Conservation (phyloP, 2,888 invertebrate genomes). For the Drosophila cognata region DNA sequence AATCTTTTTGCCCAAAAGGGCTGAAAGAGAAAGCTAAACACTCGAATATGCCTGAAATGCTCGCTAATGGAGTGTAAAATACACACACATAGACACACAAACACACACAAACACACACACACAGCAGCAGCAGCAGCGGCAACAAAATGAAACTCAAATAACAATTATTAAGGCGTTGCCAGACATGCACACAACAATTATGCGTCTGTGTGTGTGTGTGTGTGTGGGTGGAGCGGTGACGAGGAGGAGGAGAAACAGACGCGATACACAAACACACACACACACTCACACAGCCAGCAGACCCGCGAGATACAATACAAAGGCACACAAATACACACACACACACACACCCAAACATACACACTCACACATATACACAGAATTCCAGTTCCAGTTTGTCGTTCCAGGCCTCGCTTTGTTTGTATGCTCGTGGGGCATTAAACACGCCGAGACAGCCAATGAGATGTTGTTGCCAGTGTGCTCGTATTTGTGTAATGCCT, state of each 20-base stretch:
- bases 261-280: slow-evolving; percentile 68
- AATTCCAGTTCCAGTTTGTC: slow-evolving; percentile 73
- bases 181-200: slow-evolving; percentile 78
- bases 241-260: slow-evolving; percentile 43
- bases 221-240: slow-evolving; percentile 72
- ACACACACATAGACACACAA: slow-evolving; percentile 47
- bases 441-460: slow-evolving; percentile 80
- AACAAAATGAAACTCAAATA: slow-evolving; percentile 82
- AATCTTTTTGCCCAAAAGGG: slow-evolving; percentile 59
- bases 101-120: slow-evolving; percentile 32
- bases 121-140: slow-evolving; percentile 28
- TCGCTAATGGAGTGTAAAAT: slow-evolving; percentile 75
- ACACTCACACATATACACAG: slow-evolving; percentile 14
- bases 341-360: slow-evolving; percentile 3
- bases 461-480: slow-evolving; percentile 78
- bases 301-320: slow-evolving; percentile 59
- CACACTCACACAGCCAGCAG: slow-evolving; percentile 46
- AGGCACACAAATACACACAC: slow-evolving; percentile 33
- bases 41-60: slow-evolving; percentile 58
- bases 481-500: slow-evolving; percentile 71
- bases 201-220: slow-evolving; percentile 60
- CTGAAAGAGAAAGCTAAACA: slow-evolving; percentile 81
- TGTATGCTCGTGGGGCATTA: slow-evolving; percentile 61
- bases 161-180: slow-evolving; percentile 84
- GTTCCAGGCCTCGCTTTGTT: slow-evolving; percentile 69